phyloP scores from a whole-genome alignment of 2,113 vertebrate species.

The Nothoprocta pentlandii region DNA sequence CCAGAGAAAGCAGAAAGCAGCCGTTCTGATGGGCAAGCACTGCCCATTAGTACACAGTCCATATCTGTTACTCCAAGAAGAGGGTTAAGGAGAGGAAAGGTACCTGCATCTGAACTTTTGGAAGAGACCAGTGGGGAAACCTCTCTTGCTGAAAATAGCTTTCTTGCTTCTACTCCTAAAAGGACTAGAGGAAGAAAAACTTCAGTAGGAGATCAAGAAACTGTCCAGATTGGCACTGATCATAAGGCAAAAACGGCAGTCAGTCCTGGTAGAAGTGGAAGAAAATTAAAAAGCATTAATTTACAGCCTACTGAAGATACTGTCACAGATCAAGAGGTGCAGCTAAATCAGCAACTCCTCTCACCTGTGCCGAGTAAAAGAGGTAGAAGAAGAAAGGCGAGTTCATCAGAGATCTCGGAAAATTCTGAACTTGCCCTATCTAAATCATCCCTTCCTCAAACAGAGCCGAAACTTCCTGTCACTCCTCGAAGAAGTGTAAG shows the following conservation, averaged over 20 bases:
- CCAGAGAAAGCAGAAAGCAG: slow-evolving; percentile 2
- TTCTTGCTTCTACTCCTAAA: slow-evolving; percentile 24
- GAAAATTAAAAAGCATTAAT: slow-evolving; percentile 67
- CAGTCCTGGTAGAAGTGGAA: slow-evolving; percentile 74
- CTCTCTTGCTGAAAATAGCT: neutral
- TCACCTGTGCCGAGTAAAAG: slow-evolving; percentile 64
- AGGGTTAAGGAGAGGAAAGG: slow-evolving; percentile 50
- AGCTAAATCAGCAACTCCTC: slow-evolving; percentile 18
- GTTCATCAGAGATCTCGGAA: slow-evolving; percentile 33
- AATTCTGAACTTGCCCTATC: slow-evolving; percentile 46
- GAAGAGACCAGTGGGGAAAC: slow-evolving; percentile 2
- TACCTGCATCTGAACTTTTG: neutral
- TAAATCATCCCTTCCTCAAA: neutral
- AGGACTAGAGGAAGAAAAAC: slow-evolving; percentile 57
- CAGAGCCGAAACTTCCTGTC: slow-evolving; percentile 36
- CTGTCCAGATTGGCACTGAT: slow-evolving; percentile 21
- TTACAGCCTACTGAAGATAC: slow-evolving; percentile 68
- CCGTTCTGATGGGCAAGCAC: neutral
- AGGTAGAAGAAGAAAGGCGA: slow-evolving; percentile 70
- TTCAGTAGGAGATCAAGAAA: slow-evolving; percentile 37
- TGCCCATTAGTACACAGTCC: fast-evolving
- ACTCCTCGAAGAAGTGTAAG: slow-evolving; percentile 74
- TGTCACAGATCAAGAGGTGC: slow-evolving; percentile 58
- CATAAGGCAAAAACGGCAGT: slow-evolving; percentile 8
- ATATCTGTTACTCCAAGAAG: slow-evolving; percentile 9